These are phyloP conservation scores for Chironomus tepperi DNA, from an alignment of 1,140 invertebrate genomes.

Conservation along the genomic window DNA sequence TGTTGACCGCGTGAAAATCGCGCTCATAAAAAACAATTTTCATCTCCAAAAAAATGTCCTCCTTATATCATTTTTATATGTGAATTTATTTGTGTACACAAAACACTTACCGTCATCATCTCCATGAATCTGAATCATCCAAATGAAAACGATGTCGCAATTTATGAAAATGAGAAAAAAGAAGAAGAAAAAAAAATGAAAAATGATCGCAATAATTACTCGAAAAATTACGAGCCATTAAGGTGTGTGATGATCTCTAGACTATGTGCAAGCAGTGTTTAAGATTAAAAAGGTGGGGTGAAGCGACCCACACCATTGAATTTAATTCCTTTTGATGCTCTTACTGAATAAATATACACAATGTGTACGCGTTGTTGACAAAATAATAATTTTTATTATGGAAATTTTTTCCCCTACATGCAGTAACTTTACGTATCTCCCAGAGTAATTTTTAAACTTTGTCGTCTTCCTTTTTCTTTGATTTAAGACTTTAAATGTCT, in stretches of 20 bases:
- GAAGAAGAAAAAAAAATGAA: not conserved
- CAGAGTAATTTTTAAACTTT: too few relatives aligned
- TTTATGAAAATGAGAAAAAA: constrained; percentile 20
- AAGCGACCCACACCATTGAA: not conserved
- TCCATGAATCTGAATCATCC: constrained; percentile 11
- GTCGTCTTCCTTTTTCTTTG: too few relatives aligned
- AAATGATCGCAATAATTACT: constrained; percentile 8
- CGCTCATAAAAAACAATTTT: too few relatives aligned
- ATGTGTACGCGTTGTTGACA: not conserved
- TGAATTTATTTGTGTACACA: not conserved
- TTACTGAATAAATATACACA: not conserved
- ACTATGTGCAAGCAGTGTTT: not conserved
- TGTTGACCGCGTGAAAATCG: too few relatives aligned
- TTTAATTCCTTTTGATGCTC: not conserved
- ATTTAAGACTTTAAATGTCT: too few relatives aligned
- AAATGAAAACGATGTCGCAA: not conserved
- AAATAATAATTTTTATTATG: not conserved
- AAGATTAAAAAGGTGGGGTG: not conserved
- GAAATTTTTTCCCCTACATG: too few relatives aligned
- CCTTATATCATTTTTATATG: not conserved
- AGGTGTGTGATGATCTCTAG: constrained; percentile 8
- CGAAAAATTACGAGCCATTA: constrained; percentile 22
- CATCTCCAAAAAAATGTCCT: too few relatives aligned
- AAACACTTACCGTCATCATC: constrained; percentile 19
- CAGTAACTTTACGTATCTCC: too few relatives aligned